Evolutionary conservation across 2,888 invertebrate species (phyloP), one percentile per base, ranked within the genome.

Genomic region (Drosophila prostipennis): DNA sequence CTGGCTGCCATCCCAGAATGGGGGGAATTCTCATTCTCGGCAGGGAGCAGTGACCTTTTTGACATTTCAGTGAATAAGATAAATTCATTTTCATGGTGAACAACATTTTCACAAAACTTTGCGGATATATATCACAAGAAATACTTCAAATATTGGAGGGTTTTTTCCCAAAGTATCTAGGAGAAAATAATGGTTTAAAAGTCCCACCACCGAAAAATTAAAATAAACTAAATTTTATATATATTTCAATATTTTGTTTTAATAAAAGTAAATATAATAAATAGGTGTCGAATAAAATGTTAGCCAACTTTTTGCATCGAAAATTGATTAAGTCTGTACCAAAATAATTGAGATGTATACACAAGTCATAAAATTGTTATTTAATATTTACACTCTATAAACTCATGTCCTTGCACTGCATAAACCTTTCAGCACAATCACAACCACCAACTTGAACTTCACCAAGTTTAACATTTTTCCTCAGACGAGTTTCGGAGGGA

Each of bases 361-460:
- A 37, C n/a, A 37, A 37, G 7, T 40, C 29, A 7, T 29, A 7
- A 26, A 26, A 5, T 26, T 2, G 5, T 4, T 16, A 8, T 16
- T 40, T 40, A 3, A 14, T 10, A 10, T 16, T 7, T 40, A 3
- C 11, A 11, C 11, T 42, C 6, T 11, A 64, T 63, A 19, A 40
- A 42, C 54, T 56, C 40, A 37, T 51, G 48, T n/a, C 46, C 49
- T 52, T 51, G 52, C 7, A 45, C n/a, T 40, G 8, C 13, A 53
- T 63, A 81, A 85, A 72, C 51, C 68, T 76, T 74, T 78, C 79
- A 67, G 60, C 81, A 72, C 70, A 71, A 53, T 26, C 46, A 7
- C 11, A 74, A 82, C 68, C 65, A 73, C 56, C 63, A 82, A 77
- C 77, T 74, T 77, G 71, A 86, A 83, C 80, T 86, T 82, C 76